Evolutionary conservation across 1,140 invertebrate genomes (phyloP), one percentile per base, ranked within the genome.

Genomic region (Scaptomyza montana): DNA sequence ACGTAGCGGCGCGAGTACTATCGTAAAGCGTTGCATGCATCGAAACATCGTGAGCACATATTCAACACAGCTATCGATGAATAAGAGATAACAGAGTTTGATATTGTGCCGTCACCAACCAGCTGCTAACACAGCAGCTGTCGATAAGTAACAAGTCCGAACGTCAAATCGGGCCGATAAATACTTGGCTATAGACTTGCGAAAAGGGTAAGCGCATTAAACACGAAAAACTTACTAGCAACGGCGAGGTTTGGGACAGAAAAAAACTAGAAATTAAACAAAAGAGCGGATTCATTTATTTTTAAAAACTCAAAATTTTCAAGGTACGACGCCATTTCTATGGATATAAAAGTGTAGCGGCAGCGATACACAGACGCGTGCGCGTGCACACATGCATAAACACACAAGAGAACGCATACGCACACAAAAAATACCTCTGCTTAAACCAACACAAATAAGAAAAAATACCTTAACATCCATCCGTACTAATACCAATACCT

Each of bases 1-100:
- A 73, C 64, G 68, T 70, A 71, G 62, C 61, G 61, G 54, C 62
- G 68, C 62, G 68, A 57, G 54, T 71, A 71, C 61, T 65, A 71
- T 66, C 60, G 60, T 19, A 39, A 36, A 6, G 8, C 12, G 47
- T 30, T 12, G 10, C 21, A 13, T 10, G 2, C 25, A 12, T 33
- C 41, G 25, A 61, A 9, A 49, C 21, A 56, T 70, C 67, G 67
- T 68, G 39, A 5, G 16, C 33, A 36, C 3, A 39, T 4, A 51
- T 25, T 2, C 12, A 7, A 36, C 25, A n/a, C n/a, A 45, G 46
- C 25, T 53, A 55, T 69, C 66, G 66, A 61, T 64, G 16, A 12
- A 19, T 4, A 50, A 36, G 4, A 36, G 1, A n/a, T 67, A 61
- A 45, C 43, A 54, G 39, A 19, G 4, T 25, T 6, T n/a, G 33